Evolutionary conservation across 2,797 vertebrate species (phyloP).

Genomic region (Myiotriccus ornatus): DNA sequence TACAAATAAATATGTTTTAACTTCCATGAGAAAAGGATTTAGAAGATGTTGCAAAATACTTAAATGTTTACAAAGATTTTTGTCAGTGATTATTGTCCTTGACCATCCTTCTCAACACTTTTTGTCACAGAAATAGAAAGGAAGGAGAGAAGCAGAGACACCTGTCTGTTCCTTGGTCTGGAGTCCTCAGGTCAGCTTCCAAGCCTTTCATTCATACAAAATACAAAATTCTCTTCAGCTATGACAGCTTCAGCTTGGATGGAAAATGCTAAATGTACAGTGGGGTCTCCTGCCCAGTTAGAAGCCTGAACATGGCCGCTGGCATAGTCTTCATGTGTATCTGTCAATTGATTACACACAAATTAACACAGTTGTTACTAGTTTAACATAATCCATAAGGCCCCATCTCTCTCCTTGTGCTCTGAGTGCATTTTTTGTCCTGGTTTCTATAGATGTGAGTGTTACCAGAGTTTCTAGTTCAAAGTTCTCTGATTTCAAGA

Average conservation of each 20-base stretch:
- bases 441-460: neutral
- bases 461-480: neutral
- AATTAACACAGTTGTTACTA: neutral
- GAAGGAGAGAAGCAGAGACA: constrained; percentile 53
- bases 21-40: constrained; percentile 53
- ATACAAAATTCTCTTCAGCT: constrained; percentile 53
- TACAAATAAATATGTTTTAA: constrained; percentile 78
- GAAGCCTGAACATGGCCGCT: constrained; percentile 98
- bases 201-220: constrained; percentile 50
- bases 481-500: neutral
- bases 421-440: neutral
- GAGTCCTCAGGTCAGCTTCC: constrained; percentile 47
- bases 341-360: constrained; percentile 72
- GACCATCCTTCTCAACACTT: constrained; percentile 58
- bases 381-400: neutral
- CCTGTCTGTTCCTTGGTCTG: constrained; percentile 40
- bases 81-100: constrained; percentile 61
- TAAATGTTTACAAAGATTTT: constrained; percentile 59
- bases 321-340: constrained; percentile 99
- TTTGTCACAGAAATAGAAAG: constrained; percentile 62
- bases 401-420: neutral
- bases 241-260: neutral
- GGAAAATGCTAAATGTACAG: constrained; percentile 88
- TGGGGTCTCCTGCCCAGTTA: constrained; percentile 97
- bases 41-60: constrained; percentile 66